Base-by-base conservation (phyloP, 2,113 vertebrate genomes). In the Erythrocercus mccallii region DNA sequence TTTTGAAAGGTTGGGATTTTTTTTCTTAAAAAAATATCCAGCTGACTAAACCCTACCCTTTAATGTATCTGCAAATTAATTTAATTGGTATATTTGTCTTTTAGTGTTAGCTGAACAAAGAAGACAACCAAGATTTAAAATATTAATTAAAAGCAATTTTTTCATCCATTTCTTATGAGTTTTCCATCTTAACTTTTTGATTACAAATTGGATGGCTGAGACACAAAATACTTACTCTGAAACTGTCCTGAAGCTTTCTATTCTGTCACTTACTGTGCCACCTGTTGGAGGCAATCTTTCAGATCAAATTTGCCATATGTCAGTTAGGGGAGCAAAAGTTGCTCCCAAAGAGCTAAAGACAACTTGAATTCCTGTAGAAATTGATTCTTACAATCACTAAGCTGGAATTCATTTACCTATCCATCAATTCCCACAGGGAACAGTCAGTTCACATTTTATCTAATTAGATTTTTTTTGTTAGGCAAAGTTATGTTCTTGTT, bases 391-490 rank as follows among this genome's bases (percentile, higher is more conserved):
- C 5, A 65, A 48, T 25, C 14, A 56, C 12, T 21, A 70, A 40
- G 14, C 7, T 37, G 20, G 12, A 60, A 65, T 31, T 66, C 10
- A 22, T 82, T 56, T 65, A 77, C 21, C 9, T 45, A 58, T 42
- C 25, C n/a, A 73, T 23, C 4, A 0, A 40, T 57, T 72, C 81
- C 31, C 37, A 25, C 0, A 68, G 18, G 42, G 11, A 35, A 8
- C 7, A 65, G 28, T 37, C 45, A 86, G 48, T 40, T 81, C 16
- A 44, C 18, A 53, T 80, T 61, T 88, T 47, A 85, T 21, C 20
- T 10, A 18, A 45, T 6, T 0, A 0, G 0, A 10, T 47, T 72
- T 35, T 70, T 48, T 70, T 48, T 35, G 17, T 56, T 21, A 80
- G 48, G 62, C 38, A 70, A 83, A 85, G 16, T 38, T 62, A 64